Conservation (phyloP, 2,797 vertebrate genomes). For the Tapirus indicus region DNA sequence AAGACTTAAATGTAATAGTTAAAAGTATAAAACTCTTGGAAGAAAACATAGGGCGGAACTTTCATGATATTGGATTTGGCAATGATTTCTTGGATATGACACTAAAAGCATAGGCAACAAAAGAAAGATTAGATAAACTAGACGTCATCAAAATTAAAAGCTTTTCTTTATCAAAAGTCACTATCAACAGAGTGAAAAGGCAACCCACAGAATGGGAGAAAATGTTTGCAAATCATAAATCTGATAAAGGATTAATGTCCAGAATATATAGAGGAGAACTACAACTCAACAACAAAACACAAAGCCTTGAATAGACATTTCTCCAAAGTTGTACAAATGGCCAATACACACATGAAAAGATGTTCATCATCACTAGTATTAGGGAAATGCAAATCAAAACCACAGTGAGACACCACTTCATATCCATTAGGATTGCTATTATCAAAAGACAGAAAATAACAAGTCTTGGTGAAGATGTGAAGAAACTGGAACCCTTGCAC, state of each 20-base stretch:
- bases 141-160: background rate
- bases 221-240: background rate
- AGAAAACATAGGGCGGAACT: background rate
- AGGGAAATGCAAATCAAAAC: constrained; percentile 9
- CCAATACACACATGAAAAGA: background rate
- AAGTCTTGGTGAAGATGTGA: background rate
- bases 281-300: background rate
- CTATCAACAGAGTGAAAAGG: background rate
- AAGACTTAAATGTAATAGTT: no score
- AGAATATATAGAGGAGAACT: background rate
- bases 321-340: background rate
- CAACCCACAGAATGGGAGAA: background rate
- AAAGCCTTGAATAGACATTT: background rate
- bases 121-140: background rate
- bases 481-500: background rate
- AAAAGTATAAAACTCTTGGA: background rate
- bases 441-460: background rate
- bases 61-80: background rate
- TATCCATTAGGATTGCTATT: background rate
- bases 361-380: background rate
- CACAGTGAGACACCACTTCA: background rate
- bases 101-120: background rate
- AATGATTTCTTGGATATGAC: background rate
- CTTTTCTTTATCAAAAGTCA: background rate
- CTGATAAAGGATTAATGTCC: background rate